Evolutionary conservation across 2,888 invertebrate species (phyloP), one percentile per base, ranked within the genome.

Genomic region (Himalopsyche kuldschensis): DNA sequence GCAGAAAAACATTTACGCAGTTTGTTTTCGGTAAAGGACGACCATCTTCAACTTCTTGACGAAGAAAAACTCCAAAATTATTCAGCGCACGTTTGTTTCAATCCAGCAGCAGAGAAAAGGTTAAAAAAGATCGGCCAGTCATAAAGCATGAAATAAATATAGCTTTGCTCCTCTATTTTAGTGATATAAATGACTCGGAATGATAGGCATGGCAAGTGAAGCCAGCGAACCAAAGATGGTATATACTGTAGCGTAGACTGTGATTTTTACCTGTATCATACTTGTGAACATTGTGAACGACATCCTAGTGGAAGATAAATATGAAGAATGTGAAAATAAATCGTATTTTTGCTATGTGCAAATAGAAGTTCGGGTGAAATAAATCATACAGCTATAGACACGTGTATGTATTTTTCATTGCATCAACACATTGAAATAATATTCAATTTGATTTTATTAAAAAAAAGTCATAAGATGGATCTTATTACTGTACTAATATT

Each of bases 61-160:
- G 69, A 81, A 2, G 63, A 75, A 55, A 78, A 63, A 55, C n/a
- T 55, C 17, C 46, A 31, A 31, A 20, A 46, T 83, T 78, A 83
- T 83, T 80, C 83, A 24, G 41, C 69, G 80, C 83, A 83, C 83
- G 83, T 83, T 81, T 77, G 47, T 81, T 83, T 83, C 83, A 80
- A 83, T 81, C 83, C 80, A 83, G 81, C 81, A 20, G 55, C 55
- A 69, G 55, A 78, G 55, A 78, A 80, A 80, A 83, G 81, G 81
- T 78, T 82, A 78, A 82, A 82, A 81, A 82, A 78, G 55, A 20
- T 55, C 77, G 80, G 47, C 81, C 77, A 75, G 80, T 81, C 81
- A 84, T 84, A 76, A 84, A 78, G 76, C 81, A 81, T 84, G 81
- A 75, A 84, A 81, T 81, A 78, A 78, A 63, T 69, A 76, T 80